Percentiles rank a stretch among this genome's conserved stretches.
These are phyloP conservation scores for Pemphigus obesinymphae DNA, from an alignment of 1,140 invertebrate species.

Conservation along the genomic window DNA sequence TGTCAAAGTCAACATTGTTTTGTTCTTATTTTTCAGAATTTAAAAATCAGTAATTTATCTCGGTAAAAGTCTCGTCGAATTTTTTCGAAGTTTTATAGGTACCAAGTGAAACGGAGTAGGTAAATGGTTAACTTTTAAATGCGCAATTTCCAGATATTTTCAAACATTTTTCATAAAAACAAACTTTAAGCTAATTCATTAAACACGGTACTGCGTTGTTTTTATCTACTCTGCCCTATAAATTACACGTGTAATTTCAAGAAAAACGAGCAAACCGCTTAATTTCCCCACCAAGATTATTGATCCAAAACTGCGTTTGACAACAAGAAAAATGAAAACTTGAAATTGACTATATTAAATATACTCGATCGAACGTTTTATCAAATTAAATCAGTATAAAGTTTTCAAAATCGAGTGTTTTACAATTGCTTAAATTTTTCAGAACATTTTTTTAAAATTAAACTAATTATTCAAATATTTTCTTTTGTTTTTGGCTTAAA, in stretches of 20 bases:
- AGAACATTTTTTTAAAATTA: background rate
- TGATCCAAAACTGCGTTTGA: background rate
- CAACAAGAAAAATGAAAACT: too few relatives aligned
- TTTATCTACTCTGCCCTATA: background rate
- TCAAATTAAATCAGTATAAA: background rate
- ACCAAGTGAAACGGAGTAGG: too few relatives aligned
- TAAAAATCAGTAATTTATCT: too few relatives aligned
- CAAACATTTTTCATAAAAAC: too few relatives aligned
- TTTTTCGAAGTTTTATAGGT: too few relatives aligned
- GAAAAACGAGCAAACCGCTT: background rate
- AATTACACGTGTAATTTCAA: background rate
- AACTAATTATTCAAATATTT: background rate
- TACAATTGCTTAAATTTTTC: background rate
- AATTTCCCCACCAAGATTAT: background rate
- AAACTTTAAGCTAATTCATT: background rate
- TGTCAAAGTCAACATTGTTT: too few relatives aligned
- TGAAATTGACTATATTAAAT: background rate
- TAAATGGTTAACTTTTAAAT: too few relatives aligned
- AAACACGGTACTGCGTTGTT: background rate
- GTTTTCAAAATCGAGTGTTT: background rate
- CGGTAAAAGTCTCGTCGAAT: too few relatives aligned
- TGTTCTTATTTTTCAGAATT: too few relatives aligned
- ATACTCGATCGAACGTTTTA: slow-evolving; percentile 19
- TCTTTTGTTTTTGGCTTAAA: background rate
- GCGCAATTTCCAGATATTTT: too few relatives aligned